Conservation (phyloP, 2,888 invertebrate species). For the Stenodera caucasica region DNA sequence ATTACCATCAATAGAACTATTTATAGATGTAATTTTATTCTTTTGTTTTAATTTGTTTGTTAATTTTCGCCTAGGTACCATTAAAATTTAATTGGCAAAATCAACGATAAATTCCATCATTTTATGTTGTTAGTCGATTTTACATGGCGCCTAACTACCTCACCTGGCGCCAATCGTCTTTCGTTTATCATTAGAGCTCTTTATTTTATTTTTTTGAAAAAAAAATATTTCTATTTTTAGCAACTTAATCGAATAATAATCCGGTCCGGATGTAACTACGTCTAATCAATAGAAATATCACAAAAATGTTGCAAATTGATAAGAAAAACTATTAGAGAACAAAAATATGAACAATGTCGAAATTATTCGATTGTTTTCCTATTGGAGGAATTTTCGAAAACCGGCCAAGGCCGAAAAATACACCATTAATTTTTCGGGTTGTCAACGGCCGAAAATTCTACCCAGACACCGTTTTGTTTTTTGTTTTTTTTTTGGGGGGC, state of each 20-base stretch:
- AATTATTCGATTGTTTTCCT: background rate
- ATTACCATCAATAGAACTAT: background rate
- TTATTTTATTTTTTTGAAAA: background rate
- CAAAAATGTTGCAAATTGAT: background rate
- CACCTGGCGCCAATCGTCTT: background rate
- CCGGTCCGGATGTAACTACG: background rate
- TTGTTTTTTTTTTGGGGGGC: background rate
- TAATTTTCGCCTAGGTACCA: too few relatives aligned
- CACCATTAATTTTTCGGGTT: too few relatives aligned
- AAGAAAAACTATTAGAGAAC: background rate
- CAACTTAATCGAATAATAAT: background rate
- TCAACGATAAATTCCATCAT: background rate
- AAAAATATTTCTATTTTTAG: too few relatives aligned
- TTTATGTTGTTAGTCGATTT: background rate
- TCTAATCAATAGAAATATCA: background rate
- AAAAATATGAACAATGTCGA: background rate
- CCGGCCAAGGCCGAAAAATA: conserved; percentile 3
- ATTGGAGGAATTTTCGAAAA: background rate
- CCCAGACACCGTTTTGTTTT: conserved; percentile 2
- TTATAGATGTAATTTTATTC: background rate
- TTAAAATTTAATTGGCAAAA: background rate
- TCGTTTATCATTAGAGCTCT: background rate
- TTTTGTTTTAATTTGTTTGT: background rate
- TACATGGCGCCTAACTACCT: background rate
- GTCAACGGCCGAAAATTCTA: background rate